phyloP scores from a whole-genome alignment of 2,113 vertebrate species.

The Xiphorhynchus elegans region DNA sequence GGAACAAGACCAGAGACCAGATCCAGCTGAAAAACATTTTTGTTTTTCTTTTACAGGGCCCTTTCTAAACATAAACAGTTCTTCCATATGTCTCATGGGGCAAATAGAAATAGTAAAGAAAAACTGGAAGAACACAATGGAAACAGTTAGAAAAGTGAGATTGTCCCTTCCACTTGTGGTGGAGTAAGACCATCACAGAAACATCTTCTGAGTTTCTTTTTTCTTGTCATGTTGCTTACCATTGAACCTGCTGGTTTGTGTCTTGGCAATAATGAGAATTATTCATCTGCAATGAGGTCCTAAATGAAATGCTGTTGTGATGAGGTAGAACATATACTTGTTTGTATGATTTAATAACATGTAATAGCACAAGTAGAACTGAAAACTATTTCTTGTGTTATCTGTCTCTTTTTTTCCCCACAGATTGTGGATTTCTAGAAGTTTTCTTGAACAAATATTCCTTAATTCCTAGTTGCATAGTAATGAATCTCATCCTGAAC shows the following conservation, averaged over 20 bases:
- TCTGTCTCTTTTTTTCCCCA: background rate
- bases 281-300: background rate
- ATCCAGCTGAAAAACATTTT: background rate
- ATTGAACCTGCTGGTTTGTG: background rate
- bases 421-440: background rate
- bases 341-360: background rate
- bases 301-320: background rate
- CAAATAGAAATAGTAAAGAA: background rate
- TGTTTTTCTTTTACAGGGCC: fast-evolving
- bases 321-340: background rate
- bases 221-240: background rate
- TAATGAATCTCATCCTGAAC: background rate
- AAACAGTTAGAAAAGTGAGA: background rate
- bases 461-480: background rate
- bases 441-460: background rate
- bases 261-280: background rate
- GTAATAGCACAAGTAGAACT: background rate
- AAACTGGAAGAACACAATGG: background rate
- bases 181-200: background rate
- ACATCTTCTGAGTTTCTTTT: background rate
- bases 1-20: background rate
- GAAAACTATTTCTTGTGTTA: background rate
- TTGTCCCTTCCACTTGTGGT: background rate
- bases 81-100: background rate
- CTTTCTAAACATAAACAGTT: background rate